A percentile compares a stretch with the other conserved stretches of the same genome.
Evolutionary conservation across 2,888 invertebrate species (phyloP).

Genomic region (Agonopterix subpropinquella): DNA sequence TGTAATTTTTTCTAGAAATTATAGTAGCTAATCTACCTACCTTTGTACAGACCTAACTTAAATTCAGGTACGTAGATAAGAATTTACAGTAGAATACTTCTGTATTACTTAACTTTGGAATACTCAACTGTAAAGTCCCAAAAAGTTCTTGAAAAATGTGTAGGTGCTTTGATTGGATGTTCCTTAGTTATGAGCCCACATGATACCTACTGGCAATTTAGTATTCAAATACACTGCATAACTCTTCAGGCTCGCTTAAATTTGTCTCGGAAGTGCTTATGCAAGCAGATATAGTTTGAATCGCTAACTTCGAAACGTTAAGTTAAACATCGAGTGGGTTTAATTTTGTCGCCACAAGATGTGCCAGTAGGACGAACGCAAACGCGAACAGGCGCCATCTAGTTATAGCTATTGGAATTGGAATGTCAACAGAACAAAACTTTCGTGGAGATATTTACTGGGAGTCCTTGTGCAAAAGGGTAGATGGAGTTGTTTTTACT

Average conservation of each 20-base stretch:
- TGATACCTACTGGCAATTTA: conserved; percentile 1
- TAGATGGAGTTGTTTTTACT: too few relatives aligned
- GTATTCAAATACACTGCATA: conserved; percentile 11
- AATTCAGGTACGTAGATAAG: background rate
- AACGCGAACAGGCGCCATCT: conserved; percentile 2
- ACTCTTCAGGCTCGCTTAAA: conserved; percentile 8
- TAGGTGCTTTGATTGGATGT: background rate
- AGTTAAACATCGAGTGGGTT: background rate
- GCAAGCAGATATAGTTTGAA: conserved; percentile 9
- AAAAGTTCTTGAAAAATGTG: background rate
- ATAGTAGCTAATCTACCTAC: background rate
- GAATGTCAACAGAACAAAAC: background rate
- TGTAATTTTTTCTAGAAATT: background rate
- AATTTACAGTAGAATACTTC: background rate
- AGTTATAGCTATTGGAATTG: background rate
- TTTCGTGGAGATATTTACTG: too few relatives aligned
- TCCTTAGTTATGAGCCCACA: background rate
- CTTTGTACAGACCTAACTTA: background rate
- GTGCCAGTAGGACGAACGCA: too few relatives aligned
- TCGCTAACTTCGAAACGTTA: conserved; percentile 6
- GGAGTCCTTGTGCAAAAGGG: too few relatives aligned
- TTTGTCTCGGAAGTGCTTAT: conserved; percentile 2
- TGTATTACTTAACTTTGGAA: too few relatives aligned
- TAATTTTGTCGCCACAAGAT: background rate
- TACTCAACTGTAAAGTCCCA: background rate